phyloP scores from a whole-genome alignment of 2,113 vertebrate genomes.

The Corythornis madagascariensis region DNA sequence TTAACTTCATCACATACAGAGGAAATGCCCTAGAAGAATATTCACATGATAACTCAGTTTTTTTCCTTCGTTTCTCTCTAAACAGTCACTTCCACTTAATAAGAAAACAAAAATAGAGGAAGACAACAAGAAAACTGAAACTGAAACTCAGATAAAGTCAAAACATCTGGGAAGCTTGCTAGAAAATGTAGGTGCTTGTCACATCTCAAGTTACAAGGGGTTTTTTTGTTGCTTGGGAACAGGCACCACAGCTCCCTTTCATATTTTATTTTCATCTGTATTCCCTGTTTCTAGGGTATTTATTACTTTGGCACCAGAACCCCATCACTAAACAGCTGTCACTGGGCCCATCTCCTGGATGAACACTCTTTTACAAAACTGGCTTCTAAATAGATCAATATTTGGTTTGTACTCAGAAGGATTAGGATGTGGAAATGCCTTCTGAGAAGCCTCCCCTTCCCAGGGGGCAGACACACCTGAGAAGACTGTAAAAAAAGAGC shows the following conservation, averaged over 20 bases:
- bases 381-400: constrained; percentile 69
- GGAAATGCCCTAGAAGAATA: background rate
- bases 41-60: background rate
- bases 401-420: constrained; percentile 70
- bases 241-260: constrained; percentile 54
- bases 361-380: constrained; percentile 61
- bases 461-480: constrained; percentile 61
- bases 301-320: constrained; percentile 76
- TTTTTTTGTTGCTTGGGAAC: constrained; percentile 64
- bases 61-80: background rate
- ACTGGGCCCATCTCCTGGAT: constrained; percentile 56
- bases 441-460: constrained; percentile 65
- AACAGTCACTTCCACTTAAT: constrained; percentile 6
- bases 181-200: constrained; percentile 54
- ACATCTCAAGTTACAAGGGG: constrained; percentile 66
- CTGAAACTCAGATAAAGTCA: constrained; percentile 75
- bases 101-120: background rate
- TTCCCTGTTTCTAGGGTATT: constrained; percentile 73
- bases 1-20: background rate
- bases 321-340: constrained; percentile 74
- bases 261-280: constrained; percentile 71
- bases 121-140: constrained; percentile 76
- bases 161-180: constrained; percentile 72
- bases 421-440: constrained; percentile 66
- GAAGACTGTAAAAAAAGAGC: constrained; percentile 49